Percentiles rank a stretch among this genome's conserved stretches.
Conservation (phyloP, 2,888 invertebrate species). For the Pseudoips prasinana region DNA sequence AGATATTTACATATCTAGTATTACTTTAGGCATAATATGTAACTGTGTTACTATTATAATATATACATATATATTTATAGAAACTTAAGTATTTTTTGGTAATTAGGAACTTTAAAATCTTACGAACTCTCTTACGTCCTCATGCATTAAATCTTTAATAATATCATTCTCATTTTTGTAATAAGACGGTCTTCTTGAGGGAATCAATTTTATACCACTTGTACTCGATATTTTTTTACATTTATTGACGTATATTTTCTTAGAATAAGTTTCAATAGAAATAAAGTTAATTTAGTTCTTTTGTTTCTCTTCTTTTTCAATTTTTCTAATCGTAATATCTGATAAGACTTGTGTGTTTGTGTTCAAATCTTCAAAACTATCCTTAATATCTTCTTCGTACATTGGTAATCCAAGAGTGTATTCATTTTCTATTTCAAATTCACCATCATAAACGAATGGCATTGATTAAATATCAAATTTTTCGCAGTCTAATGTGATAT, state of each 20-base stretch:
- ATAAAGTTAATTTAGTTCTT: too few relatives aligned
- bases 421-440: constrained; percentile 9
- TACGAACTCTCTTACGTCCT: too few relatives aligned
- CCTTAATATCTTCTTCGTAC: constrained; percentile 7
- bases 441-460: too few relatives aligned
- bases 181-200: too few relatives aligned
- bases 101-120: too few relatives aligned
- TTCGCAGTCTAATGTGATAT: constrained; percentile 12
- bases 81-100: too few relatives aligned
- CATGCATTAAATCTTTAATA: constrained; percentile 4
- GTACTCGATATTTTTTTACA: constrained; percentile 9
- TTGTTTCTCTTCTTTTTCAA: too few relatives aligned
- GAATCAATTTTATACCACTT: constrained; percentile 14
- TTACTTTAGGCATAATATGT: too few relatives aligned
- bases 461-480: too few relatives aligned
- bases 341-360: constrained; percentile 14
- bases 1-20: too few relatives aligned
- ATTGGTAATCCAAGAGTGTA: constrained; percentile 3
- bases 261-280: constrained; percentile 6
- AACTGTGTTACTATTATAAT: too few relatives aligned
- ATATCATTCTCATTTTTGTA: constrained; percentile 4
- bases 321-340: constrained; percentile 11
- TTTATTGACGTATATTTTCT: constrained; percentile 2
- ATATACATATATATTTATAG: too few relatives aligned
- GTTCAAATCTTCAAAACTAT: constrained; percentile 11